A percentile compares a stretch with the other conserved stretches of the same genome.
Evolutionary conservation across 2,113 vertebrate genomes (phyloP).

Genomic region (Colossoma macropomum): DNA sequence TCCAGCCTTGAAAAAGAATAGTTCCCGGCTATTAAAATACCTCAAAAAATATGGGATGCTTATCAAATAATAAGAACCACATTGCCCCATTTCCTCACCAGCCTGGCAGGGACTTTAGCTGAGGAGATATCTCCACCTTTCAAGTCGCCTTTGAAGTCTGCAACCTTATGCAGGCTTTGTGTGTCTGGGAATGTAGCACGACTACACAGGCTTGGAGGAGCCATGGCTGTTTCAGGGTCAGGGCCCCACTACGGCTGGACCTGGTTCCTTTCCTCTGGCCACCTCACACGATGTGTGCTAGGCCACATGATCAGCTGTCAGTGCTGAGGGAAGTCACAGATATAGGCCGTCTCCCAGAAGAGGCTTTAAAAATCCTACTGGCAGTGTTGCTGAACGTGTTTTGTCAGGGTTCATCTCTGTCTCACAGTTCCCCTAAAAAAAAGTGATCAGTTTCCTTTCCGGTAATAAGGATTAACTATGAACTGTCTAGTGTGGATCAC

Average conservation of each 20-base stretch:
- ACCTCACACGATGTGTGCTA: neutral
- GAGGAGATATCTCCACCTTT: conserved; percentile 75
- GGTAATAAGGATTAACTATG: conserved; percentile 48
- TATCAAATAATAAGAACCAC: conserved; percentile 85
- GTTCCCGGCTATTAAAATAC: conserved; percentile 79
- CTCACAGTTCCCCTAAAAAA: conserved; percentile 42
- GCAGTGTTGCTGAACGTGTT: neutral
- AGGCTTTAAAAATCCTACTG: conserved; percentile 14
- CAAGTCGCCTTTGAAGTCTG: conserved; percentile 76
- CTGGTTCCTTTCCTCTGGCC: neutral
- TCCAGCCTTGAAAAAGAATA: conserved; percentile 72
- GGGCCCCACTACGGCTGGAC: neutral
- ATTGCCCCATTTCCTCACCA: conserved; percentile 69
- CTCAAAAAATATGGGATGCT: conserved; percentile 80
- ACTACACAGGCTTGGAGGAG: conserved; percentile 42
- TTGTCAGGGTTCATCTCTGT: conserved; percentile 8
- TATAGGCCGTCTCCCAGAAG: conserved; percentile 16
- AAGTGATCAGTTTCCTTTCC: conserved; percentile 58
- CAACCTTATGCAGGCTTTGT: conserved; percentile 57
- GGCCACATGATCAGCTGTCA: conserved; percentile 22
- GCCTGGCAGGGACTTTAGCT: conserved; percentile 59
- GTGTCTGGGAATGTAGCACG: conserved; percentile 67
- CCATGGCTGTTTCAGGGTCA: conserved; percentile 1
- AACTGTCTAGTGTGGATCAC: conserved; percentile 31
- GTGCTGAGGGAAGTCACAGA: conserved; percentile 30